Percentiles rank a stretch among this genome's conserved stretches.
Conservation (phyloP, 2,113 vertebrate species). For the Nerophis ophidion region DNA sequence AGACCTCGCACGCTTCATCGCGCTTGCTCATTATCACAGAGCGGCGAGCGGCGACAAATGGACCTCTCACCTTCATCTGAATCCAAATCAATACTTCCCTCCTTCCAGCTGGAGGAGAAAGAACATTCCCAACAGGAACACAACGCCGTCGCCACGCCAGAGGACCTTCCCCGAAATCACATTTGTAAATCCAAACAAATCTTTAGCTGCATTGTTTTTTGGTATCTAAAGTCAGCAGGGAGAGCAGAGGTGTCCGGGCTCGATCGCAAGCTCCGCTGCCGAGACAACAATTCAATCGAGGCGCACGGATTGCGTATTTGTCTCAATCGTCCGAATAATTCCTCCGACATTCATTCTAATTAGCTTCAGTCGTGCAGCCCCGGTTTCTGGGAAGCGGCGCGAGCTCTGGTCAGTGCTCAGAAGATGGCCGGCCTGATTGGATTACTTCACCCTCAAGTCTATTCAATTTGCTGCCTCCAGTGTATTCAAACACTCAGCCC, state of each 20-base stretch:
- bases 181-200: slow-evolving; percentile 63
- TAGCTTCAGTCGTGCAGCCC: slow-evolving; percentile 66
- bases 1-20: slow-evolving; percentile 55
- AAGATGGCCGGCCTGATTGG: slow-evolving; percentile 30
- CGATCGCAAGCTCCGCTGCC: slow-evolving; percentile 60
- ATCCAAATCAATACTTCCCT: slow-evolving; percentile 60
- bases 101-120: slow-evolving; percentile 48
- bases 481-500: slow-evolving; percentile 20
- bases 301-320: slow-evolving; percentile 73
- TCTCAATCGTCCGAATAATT: slow-evolving; percentile 68
- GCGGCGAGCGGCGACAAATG: slow-evolving; percentile 48
- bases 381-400: slow-evolving; percentile 38
- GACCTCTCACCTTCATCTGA: slow-evolving; percentile 50
- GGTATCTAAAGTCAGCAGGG: slow-evolving; percentile 67
- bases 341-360: slow-evolving; percentile 76
- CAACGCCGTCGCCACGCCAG: slow-evolving; percentile 35
- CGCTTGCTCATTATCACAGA: slow-evolving; percentile 50
- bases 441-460: slow-evolving; percentile 40
- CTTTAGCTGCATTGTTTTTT: slow-evolving; percentile 60
- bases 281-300: slow-evolving; percentile 63
- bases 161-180: slow-evolving; percentile 62
- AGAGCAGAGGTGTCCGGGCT: slow-evolving; percentile 56
- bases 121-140: slow-evolving; percentile 47
- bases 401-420: slow-evolving; percentile 62
- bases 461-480: slow-evolving; percentile 29